These are phyloP conservation scores for Cyclargus thomasi DNA, from an alignment of 1,140 invertebrate genomes.

Conservation along the genomic window DNA sequence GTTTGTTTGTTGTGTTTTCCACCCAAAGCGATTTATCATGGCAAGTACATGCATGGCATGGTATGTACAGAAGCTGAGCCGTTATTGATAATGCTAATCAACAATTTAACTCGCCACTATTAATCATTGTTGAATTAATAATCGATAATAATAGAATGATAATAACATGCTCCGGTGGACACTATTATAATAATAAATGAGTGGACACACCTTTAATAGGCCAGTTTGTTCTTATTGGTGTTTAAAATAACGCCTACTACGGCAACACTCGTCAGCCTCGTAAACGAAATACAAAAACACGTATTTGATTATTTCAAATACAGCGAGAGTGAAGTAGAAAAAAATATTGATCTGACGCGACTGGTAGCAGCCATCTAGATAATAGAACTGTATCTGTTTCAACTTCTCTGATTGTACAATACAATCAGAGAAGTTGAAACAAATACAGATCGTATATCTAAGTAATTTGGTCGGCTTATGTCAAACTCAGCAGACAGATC, in stretches of 20 bases:
- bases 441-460: too few relatives aligned
- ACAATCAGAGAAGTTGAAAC: too few relatives aligned
- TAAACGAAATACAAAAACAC: too few relatives aligned
- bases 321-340: too few relatives aligned
- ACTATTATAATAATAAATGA: not conserved
- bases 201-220: not conserved
- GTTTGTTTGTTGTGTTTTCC: too few relatives aligned
- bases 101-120: not conserved
- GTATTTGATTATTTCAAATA: too few relatives aligned
- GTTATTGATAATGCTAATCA: conserved; percentile 3
- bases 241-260: not conserved
- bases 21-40: not conserved
- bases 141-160: conserved; percentile 1
- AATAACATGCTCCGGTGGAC: not conserved
- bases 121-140: not conserved
- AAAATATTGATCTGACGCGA: too few relatives aligned
- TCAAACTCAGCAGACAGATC: too few relatives aligned
- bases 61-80: not conserved
- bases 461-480: too few relatives aligned
- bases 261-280: not conserved
- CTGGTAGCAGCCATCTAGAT: too few relatives aligned
- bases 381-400: too few relatives aligned
- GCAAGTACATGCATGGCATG: not conserved
- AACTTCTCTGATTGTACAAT: too few relatives aligned
- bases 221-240: not conserved